These are phyloP conservation scores for Aplidium turbinatum DNA, from an alignment of 23 tunicate genomes.

Conservation along the genomic window DNA sequence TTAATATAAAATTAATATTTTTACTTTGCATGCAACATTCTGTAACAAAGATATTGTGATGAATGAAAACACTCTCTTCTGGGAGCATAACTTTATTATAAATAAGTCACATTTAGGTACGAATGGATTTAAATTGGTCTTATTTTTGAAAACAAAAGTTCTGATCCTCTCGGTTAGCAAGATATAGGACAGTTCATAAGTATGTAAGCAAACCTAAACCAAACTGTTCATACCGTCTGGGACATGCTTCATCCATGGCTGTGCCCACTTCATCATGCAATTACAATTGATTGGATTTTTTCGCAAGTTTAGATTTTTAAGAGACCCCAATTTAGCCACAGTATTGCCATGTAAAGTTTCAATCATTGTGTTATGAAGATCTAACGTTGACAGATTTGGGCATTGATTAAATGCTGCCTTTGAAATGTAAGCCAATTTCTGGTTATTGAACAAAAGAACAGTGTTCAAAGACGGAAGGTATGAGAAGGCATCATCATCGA, in stretches of 20 bases:
- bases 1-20: no score
- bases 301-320: constrained; percentile 13
- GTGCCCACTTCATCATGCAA: constrained; percentile 49
- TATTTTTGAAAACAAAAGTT: neutral
- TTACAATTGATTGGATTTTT: constrained; percentile 51
- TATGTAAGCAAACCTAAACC: neutral
- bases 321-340: constrained; percentile 18
- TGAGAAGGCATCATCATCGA: constrained; percentile 29
- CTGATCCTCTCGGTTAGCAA: neutral
- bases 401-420: constrained; percentile 14
- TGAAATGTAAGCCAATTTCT: constrained; percentile 20
- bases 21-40: no score
- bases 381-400: constrained; percentile 6
- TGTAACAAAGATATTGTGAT: no score
- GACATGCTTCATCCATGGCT: constrained; percentile 16
- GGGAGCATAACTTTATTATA: no score
- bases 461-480: constrained; percentile 12
- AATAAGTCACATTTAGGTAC: no score
- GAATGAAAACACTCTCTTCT: no score
- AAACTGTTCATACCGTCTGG: neutral
- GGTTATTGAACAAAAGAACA: constrained; percentile 22
- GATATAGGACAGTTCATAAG: neutral
- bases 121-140: no score
- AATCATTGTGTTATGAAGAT: constrained; percentile 26
- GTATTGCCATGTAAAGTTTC: constrained; percentile 13